These are phyloP conservation scores for Fopius arisanus DNA, from an alignment of 1,140 invertebrate genomes.

Conservation along the genomic window DNA sequence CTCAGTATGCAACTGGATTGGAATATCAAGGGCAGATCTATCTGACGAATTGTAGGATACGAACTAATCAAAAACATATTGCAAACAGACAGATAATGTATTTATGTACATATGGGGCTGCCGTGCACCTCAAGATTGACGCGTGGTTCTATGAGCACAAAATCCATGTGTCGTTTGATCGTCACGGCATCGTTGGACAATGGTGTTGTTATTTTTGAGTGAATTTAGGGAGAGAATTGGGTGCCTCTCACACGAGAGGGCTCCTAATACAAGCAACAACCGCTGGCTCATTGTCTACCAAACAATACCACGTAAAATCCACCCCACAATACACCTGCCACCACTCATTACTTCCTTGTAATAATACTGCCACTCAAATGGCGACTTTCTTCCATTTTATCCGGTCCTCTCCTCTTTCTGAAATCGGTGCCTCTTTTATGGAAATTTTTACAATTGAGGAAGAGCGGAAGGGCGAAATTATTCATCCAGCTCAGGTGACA, in stretches of 20 bases:
- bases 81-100: not conserved
- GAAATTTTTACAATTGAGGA: not conserved
- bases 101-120: not conserved
- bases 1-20: not conserved
- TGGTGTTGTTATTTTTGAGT: constrained; percentile 2
- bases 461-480: not conserved
- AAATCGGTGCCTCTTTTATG: not conserved
- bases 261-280: constrained; percentile 33
- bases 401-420: not conserved
- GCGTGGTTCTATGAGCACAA: not conserved
- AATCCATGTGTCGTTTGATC: not conserved
- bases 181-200: not conserved
- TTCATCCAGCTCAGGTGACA: not conserved
- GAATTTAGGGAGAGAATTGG: not conserved
- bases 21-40: no score
- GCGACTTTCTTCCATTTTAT: not conserved
- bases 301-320: constrained; percentile 38
- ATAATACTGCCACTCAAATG: not conserved
- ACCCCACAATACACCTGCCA: constrained; percentile 52
- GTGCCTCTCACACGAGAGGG: not conserved
- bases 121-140: not conserved
- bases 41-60: not conserved
- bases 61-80: not conserved
- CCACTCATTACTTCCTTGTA: constrained; percentile 43
- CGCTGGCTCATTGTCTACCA: constrained; percentile 49